A percentile compares a stretch with the other conserved stretches of the same genome.
Evolutionary conservation across 2,113 vertebrate genomes (phyloP).

Genomic region (Chaetura pelagica): DNA sequence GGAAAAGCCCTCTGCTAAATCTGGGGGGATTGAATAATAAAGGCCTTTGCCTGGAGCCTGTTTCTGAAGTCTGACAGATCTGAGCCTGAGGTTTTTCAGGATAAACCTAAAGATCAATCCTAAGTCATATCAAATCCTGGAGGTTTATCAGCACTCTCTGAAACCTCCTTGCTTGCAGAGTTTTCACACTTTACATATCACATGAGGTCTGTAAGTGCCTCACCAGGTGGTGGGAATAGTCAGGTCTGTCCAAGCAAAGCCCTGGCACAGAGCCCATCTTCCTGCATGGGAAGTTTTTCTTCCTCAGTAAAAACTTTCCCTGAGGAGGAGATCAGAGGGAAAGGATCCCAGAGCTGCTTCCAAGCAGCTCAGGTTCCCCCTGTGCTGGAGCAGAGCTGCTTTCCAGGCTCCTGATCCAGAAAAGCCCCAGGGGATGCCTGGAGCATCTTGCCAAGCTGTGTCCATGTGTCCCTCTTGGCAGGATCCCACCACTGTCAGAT

Average conservation of each 20-base stretch:
- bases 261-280: background rate
- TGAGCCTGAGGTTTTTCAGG: background rate
- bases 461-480: background rate
- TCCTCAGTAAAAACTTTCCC: background rate
- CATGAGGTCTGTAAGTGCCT: background rate
- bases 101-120: slow-evolving; percentile 19
- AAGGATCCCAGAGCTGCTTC: background rate
- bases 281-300: background rate
- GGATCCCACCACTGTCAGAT: background rate
- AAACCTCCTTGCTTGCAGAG: background rate
- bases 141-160: background rate
- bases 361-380: rapidly evolving
- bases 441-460: background rate
- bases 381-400: background rate
- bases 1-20: background rate
- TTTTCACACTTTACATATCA: background rate
- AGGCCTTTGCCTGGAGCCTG: background rate
- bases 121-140: background rate
- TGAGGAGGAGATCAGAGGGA: background rate
- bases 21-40: background rate
- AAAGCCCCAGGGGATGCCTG: background rate
- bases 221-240: background rate
- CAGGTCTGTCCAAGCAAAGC: background rate
- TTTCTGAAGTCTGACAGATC: background rate
- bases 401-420: background rate